Evolutionary conservation across 1,140 invertebrate species (phyloP), one percentile per base, ranked within the genome.

Genomic region (Drosophila subobscura): DNA sequence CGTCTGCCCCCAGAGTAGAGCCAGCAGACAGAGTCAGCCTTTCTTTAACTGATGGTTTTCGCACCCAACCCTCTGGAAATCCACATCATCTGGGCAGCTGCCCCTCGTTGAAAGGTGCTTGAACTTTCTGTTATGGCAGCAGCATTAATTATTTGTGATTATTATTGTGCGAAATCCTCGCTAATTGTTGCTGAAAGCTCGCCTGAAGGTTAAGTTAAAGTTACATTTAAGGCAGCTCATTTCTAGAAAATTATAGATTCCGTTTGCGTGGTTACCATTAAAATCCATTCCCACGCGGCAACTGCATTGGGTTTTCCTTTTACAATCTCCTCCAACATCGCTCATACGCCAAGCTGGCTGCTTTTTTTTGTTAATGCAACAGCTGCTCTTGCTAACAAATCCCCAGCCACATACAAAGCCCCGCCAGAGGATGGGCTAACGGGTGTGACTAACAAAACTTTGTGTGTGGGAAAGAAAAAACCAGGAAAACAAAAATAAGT

Each of bases 171-270:
- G 7, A 25, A 16, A 49, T 55, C 33, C 46, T 25, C 40, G 59
- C 16, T 20, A 20, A 20, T 20, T 20, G 59, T 44, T 65, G 56
- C 45, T 20, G 52, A 57, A 29, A 61, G 50, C 52, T 80, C 53
- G 14, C 59, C 66, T 80, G 63, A 86, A 84, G 72, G 77, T 80
- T 79, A 72, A 84, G 68, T 77, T 68, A 84, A 84, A 85, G 79
- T 72, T 85, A 77, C 85, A 33, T 3, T 10, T 1, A 10, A 10
- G 29, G 10, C 33, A 4, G 3, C 33, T 37, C 33, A 4, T 37
- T 37, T 3, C 10, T 10, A 37, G 10, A 37, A 37, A 1, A 7
- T 29, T 29, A 6, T 29, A 1, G 6, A 29, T 29, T 2, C 3
- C 44, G 22, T 42, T 20, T n/a, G 0, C 33, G 4, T 37, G 4